A percentile compares a stretch with the other conserved stretches of the same genome.
Evolutionary conservation across 2,888 invertebrate species (phyloP).

Genomic region (Ctenicera cuprea): DNA sequence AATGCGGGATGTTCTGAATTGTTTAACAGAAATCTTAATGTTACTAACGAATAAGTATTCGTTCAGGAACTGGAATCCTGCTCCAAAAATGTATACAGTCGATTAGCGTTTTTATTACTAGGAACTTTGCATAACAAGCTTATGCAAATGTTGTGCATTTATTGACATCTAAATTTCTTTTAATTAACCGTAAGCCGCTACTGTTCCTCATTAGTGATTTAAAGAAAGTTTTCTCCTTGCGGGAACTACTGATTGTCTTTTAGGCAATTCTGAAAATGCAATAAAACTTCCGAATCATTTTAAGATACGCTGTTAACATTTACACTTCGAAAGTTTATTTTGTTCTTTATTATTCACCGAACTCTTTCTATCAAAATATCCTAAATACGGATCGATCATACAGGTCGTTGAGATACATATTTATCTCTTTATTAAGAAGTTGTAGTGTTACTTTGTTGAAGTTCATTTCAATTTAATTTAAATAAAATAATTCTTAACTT

Average conservation of each 20-base stretch:
- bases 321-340: no score
- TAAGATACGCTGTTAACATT: background rate
- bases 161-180: background rate
- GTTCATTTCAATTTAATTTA: no score
- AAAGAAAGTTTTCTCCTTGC: constrained; percentile 1
- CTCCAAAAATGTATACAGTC: background rate
- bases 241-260: background rate
- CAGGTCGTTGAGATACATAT: no score
- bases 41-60: background rate
- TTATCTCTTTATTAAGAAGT: background rate
- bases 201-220: background rate
- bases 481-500: no score
- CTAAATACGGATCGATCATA: no score
- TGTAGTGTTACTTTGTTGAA: no score
- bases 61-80: background rate
- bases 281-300: background rate
- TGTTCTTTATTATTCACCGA: no score
- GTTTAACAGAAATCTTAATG: background rate
- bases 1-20: background rate
- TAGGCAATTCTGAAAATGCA: no score
- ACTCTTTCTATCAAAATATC: no score
- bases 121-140: background rate
- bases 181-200: background rate
- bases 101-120: background rate
- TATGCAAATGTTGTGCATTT: constrained; percentile 3